Evolutionary conservation across 2,888 invertebrate genomes (phyloP).

Genomic region (Gortyna flavago): DNA sequence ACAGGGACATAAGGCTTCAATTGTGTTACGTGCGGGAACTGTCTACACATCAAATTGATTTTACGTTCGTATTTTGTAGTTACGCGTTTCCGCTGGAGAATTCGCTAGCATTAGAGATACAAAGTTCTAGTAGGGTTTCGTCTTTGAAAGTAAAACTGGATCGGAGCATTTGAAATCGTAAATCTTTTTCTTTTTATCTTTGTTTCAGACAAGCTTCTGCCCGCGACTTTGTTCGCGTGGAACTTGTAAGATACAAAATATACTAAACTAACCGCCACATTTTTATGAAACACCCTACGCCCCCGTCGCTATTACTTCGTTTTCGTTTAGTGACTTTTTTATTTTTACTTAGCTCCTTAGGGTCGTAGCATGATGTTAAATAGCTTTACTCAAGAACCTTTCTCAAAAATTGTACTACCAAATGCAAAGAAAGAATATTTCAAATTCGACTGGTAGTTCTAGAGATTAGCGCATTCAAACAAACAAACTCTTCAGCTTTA

Average conservation of each 20-base stretch:
- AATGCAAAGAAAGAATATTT: neutral
- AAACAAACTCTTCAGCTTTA: neutral
- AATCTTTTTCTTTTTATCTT: constrained; percentile 23
- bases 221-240: neutral
- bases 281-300: neutral
- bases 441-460: neutral
- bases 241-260: neutral
- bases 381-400: neutral
- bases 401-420: neutral
- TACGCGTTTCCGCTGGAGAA: neutral
- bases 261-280: neutral
- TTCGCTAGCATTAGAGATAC: constrained; percentile 9
- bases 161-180: constrained; percentile 36
- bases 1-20: constrained; percentile 58
- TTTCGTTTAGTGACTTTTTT: neutral
- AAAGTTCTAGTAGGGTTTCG: constrained; percentile 8
- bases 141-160: constrained; percentile 25
- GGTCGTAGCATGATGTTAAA: neutral
- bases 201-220: neutral
- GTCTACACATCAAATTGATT: constrained; percentile 32
- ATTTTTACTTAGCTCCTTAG: neutral
- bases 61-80: constrained; percentile 39
- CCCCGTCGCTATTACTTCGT: neutral
- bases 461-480: neutral
- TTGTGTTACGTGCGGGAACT: constrained; percentile 31